phyloP scores from a whole-genome alignment of 2,797 vertebrate species.

The Echiichthys vipera region DNA sequence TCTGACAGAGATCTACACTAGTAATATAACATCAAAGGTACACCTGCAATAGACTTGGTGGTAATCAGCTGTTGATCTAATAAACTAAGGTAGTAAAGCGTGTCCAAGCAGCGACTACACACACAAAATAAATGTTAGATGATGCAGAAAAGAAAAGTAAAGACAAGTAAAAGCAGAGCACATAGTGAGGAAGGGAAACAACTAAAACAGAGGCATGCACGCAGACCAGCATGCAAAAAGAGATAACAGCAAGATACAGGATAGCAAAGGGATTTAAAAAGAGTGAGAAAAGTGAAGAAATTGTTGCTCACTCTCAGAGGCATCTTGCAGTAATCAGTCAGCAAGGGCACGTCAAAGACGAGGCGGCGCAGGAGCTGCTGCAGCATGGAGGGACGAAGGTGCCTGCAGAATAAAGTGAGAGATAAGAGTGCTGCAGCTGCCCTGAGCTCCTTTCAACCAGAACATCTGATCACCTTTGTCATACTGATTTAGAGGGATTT shows the following conservation, averaged over 20 bases:
- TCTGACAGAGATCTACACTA: conserved; percentile 1
- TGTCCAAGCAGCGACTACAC: conserved; percentile 1
- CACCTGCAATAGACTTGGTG: conserved; percentile 3
- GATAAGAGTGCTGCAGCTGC: conserved; percentile 52
- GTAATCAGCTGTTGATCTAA: conserved; percentile 23
- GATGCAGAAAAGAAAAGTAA: background rate
- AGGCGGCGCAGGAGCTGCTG: conserved; percentile 95
- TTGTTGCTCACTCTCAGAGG: conserved; percentile 91
- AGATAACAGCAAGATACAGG: conserved; percentile 2
- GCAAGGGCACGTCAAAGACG: conserved; percentile 97
- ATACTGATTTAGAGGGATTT: conserved; percentile 33
- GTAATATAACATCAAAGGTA: conserved; percentile 18
- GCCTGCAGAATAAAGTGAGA: conserved; percentile 81
- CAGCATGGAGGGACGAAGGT: conserved; percentile 96
- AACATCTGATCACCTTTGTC: conserved; percentile 27
- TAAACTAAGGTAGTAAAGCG: background rate
- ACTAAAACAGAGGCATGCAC: conserved; percentile 5
- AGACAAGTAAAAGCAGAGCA: background rate
- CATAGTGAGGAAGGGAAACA: too few relatives aligned
- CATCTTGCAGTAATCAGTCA: conserved; percentile 99
- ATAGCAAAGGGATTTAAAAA: conserved; percentile 14
- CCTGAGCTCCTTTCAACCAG: conserved; percentile 10
- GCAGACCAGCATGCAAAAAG: background rate
- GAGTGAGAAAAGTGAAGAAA: conserved; percentile 25
- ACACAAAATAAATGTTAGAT: background rate